Evolutionary conservation across 2,888 invertebrate species (phyloP), one percentile per base, ranked within the genome.

Genomic region (Lacanobia oleracea): DNA sequence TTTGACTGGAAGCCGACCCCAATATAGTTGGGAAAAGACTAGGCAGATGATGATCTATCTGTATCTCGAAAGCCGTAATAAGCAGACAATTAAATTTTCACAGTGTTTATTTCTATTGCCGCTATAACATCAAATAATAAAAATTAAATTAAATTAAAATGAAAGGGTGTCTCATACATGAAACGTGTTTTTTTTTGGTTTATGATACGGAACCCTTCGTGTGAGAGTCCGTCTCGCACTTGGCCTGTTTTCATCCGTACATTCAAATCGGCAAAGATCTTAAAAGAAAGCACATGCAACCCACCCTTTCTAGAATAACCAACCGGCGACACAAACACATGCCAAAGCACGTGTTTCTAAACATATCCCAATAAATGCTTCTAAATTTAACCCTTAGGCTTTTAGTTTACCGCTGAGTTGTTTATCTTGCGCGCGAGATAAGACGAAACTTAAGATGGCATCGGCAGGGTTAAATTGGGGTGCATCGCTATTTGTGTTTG

Each of bases 371-470:
- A 72, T 85, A 85, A 78, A 79, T 54, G 59, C 23, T 40, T 77
- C 76, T 75, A 85, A 71, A 63, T 79, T 75, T 82, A 84, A 51
- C 54, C 45, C 64, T 18, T 10, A 81, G 74, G 82, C 86, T 85
- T 85, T 85, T 77, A 85, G 79, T 53, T 40, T 69, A 59, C 65
- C 69, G 79, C 72, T 79, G 77, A 86, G 48, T 84, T 82, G 79
- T 85, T 85, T 83, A 84, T 82, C 72, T 85, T 77, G 73, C 50
- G 72, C 72, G 61, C 27, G 50, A 79, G 82, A 82, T 85, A 85
- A 86, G 76, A 82, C 68, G 62, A 69, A 75, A 79, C 70, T 72
- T 70, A 68, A 69, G 50, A 66, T 59, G 33, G 53, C 64, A 37
- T 45, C 37, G 64, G 54, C 57, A 27, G 75, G 81, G 79, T 81